Conservation (phyloP, 2,888 invertebrate species). For the Philereme transversata region DNA sequence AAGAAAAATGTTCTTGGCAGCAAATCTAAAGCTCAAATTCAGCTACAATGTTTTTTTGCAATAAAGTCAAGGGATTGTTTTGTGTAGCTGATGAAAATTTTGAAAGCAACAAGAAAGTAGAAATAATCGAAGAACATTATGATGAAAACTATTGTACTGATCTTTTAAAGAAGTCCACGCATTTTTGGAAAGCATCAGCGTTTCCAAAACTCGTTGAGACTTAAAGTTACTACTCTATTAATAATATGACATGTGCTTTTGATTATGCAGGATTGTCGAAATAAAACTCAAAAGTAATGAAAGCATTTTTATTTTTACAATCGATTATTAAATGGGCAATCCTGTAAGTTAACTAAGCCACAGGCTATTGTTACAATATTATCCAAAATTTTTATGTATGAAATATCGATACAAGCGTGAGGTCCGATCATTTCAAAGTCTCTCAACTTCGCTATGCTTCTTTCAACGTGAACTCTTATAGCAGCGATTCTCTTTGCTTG, state of each 20-base stretch:
- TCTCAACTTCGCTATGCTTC: slow-evolving; percentile 28
- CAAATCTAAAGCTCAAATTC: slow-evolving; percentile 32
- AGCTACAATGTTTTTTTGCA: slow-evolving; percentile 34
- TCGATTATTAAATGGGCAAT: slow-evolving; percentile 1
- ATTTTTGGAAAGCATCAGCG: slow-evolving; percentile 18
- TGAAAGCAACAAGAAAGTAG: slow-evolving; percentile 6
- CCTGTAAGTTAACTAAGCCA: slow-evolving; percentile 15
- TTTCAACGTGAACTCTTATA: slow-evolving; percentile 34
- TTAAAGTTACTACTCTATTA: no score
- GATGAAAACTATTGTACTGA: slow-evolving; percentile 22
- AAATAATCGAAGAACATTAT: slow-evolving; percentile 23
- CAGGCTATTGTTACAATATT: slow-evolving; percentile 8
- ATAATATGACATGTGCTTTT: no score
- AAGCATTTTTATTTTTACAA: background rate
- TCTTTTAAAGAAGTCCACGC: slow-evolving; percentile 10
- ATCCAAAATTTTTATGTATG: slow-evolving; percentile 4
- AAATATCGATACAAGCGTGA: slow-evolving; percentile 10
- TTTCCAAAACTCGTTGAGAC: background rate
- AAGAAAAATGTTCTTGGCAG: slow-evolving; percentile 15
- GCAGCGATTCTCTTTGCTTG: slow-evolving; percentile 23
- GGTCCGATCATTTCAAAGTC: slow-evolving; percentile 19
- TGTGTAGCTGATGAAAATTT: slow-evolving; percentile 36
- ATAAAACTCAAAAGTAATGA: no score
- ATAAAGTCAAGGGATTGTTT: slow-evolving; percentile 26
- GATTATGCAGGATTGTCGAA: no score